phyloP scores from a whole-genome alignment of 1,140 invertebrate species.

The Glomeris maerens region DNA sequence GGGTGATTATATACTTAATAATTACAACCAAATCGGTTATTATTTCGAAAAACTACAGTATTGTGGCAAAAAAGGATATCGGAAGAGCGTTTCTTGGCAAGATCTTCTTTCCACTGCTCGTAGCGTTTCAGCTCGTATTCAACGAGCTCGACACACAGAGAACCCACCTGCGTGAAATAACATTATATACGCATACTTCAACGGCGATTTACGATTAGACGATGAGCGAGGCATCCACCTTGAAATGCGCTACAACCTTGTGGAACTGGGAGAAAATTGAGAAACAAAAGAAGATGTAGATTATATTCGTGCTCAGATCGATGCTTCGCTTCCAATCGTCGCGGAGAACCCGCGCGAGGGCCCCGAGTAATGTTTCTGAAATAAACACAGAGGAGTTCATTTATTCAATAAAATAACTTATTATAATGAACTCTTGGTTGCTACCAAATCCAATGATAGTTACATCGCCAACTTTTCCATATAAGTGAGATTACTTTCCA shows the following conservation, averaged over 20 bases:
- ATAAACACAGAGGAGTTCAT: constrained; percentile 22
- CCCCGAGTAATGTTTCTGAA: constrained; percentile 86
- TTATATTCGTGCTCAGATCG: constrained; percentile 89
- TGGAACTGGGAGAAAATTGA: constrained; percentile 95
- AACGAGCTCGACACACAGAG: constrained; percentile 87
- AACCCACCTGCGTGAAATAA: constrained; percentile 57
- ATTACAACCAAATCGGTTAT: too few relatives aligned
- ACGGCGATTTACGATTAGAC: neutral
- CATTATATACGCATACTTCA: neutral
- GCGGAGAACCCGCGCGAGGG: constrained; percentile 77
- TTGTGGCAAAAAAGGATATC: constrained; percentile 31
- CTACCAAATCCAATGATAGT: too few relatives aligned
- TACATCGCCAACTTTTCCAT: too few relatives aligned
- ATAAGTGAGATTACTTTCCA: too few relatives aligned
- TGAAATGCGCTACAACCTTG: constrained; percentile 73
- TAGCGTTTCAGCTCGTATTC: constrained; percentile 85
- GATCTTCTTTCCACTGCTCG: constrained; percentile 82
- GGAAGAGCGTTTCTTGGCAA: constrained; percentile 39
- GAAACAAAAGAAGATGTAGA: constrained; percentile 94
- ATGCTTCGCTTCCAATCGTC: constrained; percentile 96
- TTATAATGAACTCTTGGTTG: too few relatives aligned
- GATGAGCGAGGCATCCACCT: constrained; percentile 38
- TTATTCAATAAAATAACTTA: constrained; percentile 2
- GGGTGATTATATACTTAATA: too few relatives aligned
- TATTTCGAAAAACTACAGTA: too few relatives aligned